Evolutionary conservation across 2,888 invertebrate species (phyloP).

Genomic region (Pseudococcus longispinus): DNA sequence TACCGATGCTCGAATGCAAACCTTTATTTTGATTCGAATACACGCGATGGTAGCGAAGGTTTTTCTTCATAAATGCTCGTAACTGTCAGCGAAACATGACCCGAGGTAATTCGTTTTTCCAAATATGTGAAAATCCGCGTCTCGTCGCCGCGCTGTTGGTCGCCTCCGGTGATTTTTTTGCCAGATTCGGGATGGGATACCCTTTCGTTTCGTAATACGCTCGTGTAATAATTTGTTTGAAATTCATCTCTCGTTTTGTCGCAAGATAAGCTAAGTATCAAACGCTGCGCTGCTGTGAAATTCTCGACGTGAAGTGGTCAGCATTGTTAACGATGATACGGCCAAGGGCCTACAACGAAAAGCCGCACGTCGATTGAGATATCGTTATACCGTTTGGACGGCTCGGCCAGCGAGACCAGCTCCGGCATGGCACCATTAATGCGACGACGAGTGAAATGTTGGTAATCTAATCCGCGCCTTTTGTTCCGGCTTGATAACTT

Average conservation of each 20-base stretch:
- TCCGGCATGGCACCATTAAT: not conserved
- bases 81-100: constrained; percentile 3
- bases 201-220: no score
- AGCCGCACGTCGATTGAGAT: not conserved
- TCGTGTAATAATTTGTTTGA: not conserved
- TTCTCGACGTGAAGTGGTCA: not conserved
- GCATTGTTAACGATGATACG: not conserved
- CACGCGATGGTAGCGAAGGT: not conserved
- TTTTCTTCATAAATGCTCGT: not conserved
- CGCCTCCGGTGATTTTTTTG: no score
- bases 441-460: not conserved
- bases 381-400: not conserved
- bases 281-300: not conserved
- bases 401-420: no score
- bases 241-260: not conserved
- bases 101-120: not conserved
- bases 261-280: no score
- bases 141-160: not conserved
- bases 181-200: no score
- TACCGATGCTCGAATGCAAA: not conserved
- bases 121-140: not conserved
- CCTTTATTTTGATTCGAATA: not conserved
- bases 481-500: not conserved
- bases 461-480: not conserved
- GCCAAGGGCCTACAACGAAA: not conserved